Evolutionary conservation across 2,888 invertebrate genomes (phyloP).

Genomic region (Calameuta pallipes): DNA sequence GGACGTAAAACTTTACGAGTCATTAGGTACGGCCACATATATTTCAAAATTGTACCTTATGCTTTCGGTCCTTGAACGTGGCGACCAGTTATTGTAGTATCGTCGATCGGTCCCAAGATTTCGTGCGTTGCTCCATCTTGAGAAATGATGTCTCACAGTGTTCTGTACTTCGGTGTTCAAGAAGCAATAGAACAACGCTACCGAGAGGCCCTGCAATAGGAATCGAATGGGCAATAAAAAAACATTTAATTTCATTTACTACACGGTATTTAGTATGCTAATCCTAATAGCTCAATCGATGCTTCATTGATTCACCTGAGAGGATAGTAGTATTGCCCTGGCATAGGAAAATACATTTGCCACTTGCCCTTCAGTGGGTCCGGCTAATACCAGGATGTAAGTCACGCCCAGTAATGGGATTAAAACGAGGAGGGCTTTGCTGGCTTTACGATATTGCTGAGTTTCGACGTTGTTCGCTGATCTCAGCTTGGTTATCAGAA

Average conservation of each 20-base stretch:
- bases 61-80: slow-evolving; percentile 83
- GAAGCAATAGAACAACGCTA: slow-evolving; percentile 92
- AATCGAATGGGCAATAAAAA: slow-evolving; percentile 11
- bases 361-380: slow-evolving; percentile 81
- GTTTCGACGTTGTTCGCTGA: slow-evolving; percentile 92
- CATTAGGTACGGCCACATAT: neutral
- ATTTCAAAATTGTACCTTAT: slow-evolving; percentile 72
- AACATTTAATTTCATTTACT: neutral
- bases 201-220: slow-evolving; percentile 82
- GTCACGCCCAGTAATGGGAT: slow-evolving; percentile 95
- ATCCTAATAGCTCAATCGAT: neutral
- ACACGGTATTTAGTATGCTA: neutral
- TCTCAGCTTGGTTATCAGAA: slow-evolving; percentile 91
- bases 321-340: slow-evolving; percentile 86
- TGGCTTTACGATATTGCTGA: slow-evolving; percentile 90
- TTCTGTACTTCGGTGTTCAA: slow-evolving; percentile 92
- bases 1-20: neutral
- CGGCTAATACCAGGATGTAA: slow-evolving; percentile 86
- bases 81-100: slow-evolving; percentile 86
- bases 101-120: slow-evolving; percentile 74
- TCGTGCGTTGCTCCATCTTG: slow-evolving; percentile 80
- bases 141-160: slow-evolving; percentile 84
- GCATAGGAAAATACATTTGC: slow-evolving; percentile 82
- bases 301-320: slow-evolving; percentile 76
- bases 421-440: slow-evolving; percentile 89